phyloP scores from a whole-genome alignment of 2,797 vertebrate species.

The Cygnus olor region DNA sequence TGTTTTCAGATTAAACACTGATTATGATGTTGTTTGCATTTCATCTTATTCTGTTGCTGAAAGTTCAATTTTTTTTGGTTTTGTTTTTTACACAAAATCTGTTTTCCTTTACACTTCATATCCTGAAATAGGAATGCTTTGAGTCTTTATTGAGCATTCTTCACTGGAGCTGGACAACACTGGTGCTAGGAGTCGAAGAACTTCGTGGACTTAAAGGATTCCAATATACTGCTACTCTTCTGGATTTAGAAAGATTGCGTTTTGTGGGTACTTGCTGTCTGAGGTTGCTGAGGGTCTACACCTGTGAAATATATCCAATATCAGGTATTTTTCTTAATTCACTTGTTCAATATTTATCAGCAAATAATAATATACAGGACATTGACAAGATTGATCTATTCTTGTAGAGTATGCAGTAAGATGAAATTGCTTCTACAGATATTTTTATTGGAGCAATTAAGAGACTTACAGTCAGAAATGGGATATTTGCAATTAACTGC shows the following conservation, averaged over 20 bases:
- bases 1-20: neutral
- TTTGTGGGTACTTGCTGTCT: conserved; percentile 98
- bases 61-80: neutral
- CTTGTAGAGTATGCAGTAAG: neutral
- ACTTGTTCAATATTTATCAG: neutral
- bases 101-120: neutral
- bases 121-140: conserved; percentile 90
- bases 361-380: neutral
- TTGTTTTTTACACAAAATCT: neutral
- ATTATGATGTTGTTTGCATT: neutral
- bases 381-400: neutral
- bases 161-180: conserved; percentile 99
- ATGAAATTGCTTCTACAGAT: neutral
- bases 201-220: conserved; percentile 96
- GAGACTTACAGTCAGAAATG: neutral
- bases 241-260: conserved; percentile 95
- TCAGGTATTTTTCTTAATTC: conserved; percentile 82
- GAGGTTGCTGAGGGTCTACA: conserved; percentile 94
- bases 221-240: conserved; percentile 95
- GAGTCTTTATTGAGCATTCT: conserved; percentile 96
- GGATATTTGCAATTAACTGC: neutral
- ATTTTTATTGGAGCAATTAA: neutral
- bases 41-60: neutral
- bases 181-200: conserved; percentile 97
- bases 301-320: conserved; percentile 98